Base-by-base conservation (phyloP, 2,888 invertebrate genomes). In the Cheilosia variabilis region DNA sequence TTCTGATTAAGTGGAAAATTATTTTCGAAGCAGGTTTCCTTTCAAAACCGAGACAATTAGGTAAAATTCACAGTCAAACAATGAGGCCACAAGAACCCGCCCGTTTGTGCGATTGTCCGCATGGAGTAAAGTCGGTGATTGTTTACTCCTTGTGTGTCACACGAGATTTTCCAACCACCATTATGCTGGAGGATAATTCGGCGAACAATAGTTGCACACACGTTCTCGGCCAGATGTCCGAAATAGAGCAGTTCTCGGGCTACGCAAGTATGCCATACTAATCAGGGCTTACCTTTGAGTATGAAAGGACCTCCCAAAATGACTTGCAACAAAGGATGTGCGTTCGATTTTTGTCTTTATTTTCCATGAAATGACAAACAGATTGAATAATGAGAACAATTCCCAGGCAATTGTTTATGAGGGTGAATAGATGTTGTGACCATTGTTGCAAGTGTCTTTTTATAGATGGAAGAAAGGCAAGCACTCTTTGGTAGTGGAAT, bases 1-100 rank as follows among this genome's bases (percentile, higher is more conserved):
- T 37, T 41, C 24, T 24, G 45, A 77, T 77, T 86, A 80, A 76
- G 76, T 66, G 80, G 80, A 86, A 86, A 86, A 80, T 86, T 76
- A 55, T 31, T 76, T 75, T 71, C n/a, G 52, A 73, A 22, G n/a
- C 15, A 55, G 43, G 24, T 58, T 60, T 71, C n/a, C 58, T 31
- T 52, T 17, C 27, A 13, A 31, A 15, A 69, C 34, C 50, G 53
- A 76, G 17, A 82, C 65, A 82, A 76, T 82, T 82, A 55, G 69
- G 58, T 34, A 27, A 60, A 68, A 75, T 65, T 69, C 17, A 2
- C 13, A 43, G 52, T 22, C 10, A 47, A 52, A 81, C 69, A 75
- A 69, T 69, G 17, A 66, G 47, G 45, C 43, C 47, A 60, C 58
- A 65, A 52, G 13, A 47, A 52, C 34, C 52, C 60, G 19, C 55